Evolutionary conservation across 2,113 vertebrate genomes (phyloP).

Genomic region (Phocoena sinus): DNA sequence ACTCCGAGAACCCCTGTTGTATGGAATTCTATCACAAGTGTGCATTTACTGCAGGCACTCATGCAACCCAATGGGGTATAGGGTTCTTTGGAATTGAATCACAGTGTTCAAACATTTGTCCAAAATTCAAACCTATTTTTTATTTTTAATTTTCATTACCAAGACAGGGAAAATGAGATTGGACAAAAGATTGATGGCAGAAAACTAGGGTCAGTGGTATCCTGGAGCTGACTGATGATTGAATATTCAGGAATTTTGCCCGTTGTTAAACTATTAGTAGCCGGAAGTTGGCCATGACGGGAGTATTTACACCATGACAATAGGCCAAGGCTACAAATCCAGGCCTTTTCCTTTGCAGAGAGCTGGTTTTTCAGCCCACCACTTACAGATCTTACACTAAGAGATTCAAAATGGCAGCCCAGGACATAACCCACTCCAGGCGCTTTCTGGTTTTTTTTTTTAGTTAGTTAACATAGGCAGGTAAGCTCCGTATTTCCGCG

Average conservation of each 20-base stretch:
- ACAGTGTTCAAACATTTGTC: background rate
- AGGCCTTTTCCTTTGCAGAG: background rate
- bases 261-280: background rate
- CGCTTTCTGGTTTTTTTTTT: background rate
- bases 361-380: background rate
- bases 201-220: background rate
- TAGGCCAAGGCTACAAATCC: background rate
- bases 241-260: background rate
- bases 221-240: background rate
- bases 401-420: background rate
- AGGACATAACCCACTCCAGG: too few species aligned
- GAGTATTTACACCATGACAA: background rate
- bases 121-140: background rate
- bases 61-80: background rate
- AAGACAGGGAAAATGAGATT: background rate
- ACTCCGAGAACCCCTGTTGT: background rate
- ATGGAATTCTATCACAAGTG: background rate
- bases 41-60: background rate
- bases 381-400: fast-evolving
- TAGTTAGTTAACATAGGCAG: background rate
- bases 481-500: background rate
- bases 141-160: background rate
- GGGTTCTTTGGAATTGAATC: background rate
- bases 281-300: background rate
- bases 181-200: background rate